phyloP scores from a whole-genome alignment of 2,113 vertebrate genomes.

The Centropristis striata region DNA sequence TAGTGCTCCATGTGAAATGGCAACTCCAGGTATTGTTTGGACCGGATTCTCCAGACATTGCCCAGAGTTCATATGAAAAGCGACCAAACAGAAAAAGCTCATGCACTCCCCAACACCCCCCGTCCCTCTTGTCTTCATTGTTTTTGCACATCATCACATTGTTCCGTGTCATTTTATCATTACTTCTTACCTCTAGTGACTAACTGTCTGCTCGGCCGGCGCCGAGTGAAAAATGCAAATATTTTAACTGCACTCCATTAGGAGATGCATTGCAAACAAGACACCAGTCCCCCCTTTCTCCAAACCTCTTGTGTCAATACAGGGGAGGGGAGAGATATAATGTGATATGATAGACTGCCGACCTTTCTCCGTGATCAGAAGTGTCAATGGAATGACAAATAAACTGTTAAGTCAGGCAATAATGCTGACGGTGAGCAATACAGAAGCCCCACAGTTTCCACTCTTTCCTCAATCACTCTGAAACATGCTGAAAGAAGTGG shows the following conservation, averaged over 20 bases:
- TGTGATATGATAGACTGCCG: conserved; percentile 80
- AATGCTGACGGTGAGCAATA: conserved; percentile 73
- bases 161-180: conserved; percentile 60
- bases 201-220: conserved; percentile 49
- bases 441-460: conserved; percentile 26
- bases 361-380: conserved; percentile 80
- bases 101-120: not conserved
- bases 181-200: conserved; percentile 57
- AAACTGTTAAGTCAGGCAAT: conserved; percentile 71
- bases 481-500: not conserved
- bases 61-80: too few species aligned
- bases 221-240: conserved; percentile 66
- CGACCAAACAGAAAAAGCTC: not conserved
- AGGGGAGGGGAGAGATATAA: conserved; percentile 68
- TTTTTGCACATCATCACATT: conserved; percentile 37
- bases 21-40: too few species aligned
- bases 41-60: too few species aligned
- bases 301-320: conserved; percentile 75
- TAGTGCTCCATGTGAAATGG: too few species aligned
- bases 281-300: conserved; percentile 7
- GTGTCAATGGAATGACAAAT: conserved; percentile 81
- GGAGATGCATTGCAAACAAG: conserved; percentile 55
- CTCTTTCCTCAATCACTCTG: conserved; percentile 41
- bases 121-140: conserved; percentile 25
- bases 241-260: conserved; percentile 63